Evolutionary conservation across 2,113 vertebrate species (phyloP).

Genomic region (Corythornis cristatus): DNA sequence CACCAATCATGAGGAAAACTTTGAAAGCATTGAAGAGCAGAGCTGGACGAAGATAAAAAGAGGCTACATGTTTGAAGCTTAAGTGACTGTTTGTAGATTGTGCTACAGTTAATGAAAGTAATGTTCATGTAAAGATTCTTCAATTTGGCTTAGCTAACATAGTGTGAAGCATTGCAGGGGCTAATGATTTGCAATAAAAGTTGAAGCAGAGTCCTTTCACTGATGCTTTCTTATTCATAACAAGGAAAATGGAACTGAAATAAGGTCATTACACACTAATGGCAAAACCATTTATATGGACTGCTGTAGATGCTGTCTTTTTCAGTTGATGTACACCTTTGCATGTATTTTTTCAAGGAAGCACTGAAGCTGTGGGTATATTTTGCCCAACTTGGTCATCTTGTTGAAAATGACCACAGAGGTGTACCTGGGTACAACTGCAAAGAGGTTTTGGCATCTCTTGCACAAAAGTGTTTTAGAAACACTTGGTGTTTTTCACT

Average conservation of each 20-base stretch:
- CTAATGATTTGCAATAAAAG: slow-evolving; percentile 7
- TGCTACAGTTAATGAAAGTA: background rate
- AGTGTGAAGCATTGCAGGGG: background rate
- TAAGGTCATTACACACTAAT: background rate
- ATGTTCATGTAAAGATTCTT: background rate
- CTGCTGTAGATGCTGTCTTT: background rate
- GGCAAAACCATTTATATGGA: background rate
- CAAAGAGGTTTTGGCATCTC: background rate
- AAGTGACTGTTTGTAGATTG: background rate
- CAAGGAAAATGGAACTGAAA: background rate
- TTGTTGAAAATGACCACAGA: background rate
- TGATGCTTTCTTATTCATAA: background rate
- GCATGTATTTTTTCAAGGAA: background rate
- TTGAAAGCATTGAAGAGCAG: slow-evolving; percentile 82
- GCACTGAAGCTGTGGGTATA: background rate
- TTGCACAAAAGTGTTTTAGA: background rate
- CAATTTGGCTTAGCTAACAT: background rate
- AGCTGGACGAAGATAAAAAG: slow-evolving; percentile 69
- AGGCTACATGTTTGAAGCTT: background rate
- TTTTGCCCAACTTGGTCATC: background rate
- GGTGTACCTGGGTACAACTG: background rate
- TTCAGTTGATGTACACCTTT: background rate
- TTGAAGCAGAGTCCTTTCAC: background rate
- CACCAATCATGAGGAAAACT: slow-evolving; percentile 88
- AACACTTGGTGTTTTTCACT: background rate